Evolutionary conservation across 2,888 invertebrate genomes (phyloP).

Genomic region (Lochmaea crataegi): DNA sequence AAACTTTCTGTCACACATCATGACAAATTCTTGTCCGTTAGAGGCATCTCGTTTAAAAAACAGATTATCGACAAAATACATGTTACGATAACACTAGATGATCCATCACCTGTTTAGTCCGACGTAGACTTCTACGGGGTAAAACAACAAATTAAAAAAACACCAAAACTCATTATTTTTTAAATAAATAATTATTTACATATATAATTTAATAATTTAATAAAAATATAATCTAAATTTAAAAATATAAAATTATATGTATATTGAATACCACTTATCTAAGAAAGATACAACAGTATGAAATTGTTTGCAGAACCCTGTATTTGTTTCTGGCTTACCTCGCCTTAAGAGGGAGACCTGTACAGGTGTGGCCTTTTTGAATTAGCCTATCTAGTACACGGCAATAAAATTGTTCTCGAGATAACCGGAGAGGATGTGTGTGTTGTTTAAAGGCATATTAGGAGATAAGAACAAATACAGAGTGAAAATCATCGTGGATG

Average conservation of each 20-base stretch:
- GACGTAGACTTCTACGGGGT: constrained; percentile 23
- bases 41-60: constrained; percentile 46
- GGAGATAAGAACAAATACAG: constrained; percentile 31
- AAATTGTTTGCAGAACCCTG: neutral
- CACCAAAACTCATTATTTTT: too few species aligned
- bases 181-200: too few species aligned
- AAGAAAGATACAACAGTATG: too few species aligned
- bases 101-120: constrained; percentile 55
- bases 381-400: constrained; percentile 39
- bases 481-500: constrained; percentile 23
- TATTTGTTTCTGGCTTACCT: neutral
- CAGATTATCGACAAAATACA: constrained; percentile 56
- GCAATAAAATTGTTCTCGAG: constrained; percentile 38
- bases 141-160: neutral
- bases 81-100: constrained; percentile 57
- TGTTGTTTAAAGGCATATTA: constrained; percentile 26
- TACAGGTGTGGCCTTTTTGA: constrained; percentile 37
- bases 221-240: too few species aligned
- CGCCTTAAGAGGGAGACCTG: constrained; percentile 10
- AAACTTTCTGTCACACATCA: constrained; percentile 37
- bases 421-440: constrained; percentile 35
- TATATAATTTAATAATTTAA: too few species aligned
- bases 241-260: too few species aligned
- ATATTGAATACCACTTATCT: too few species aligned
- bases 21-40: constrained; percentile 43